Evolutionary conservation across 2,888 invertebrate genomes (phyloP).

Genomic region (Rhagium mordax): DNA sequence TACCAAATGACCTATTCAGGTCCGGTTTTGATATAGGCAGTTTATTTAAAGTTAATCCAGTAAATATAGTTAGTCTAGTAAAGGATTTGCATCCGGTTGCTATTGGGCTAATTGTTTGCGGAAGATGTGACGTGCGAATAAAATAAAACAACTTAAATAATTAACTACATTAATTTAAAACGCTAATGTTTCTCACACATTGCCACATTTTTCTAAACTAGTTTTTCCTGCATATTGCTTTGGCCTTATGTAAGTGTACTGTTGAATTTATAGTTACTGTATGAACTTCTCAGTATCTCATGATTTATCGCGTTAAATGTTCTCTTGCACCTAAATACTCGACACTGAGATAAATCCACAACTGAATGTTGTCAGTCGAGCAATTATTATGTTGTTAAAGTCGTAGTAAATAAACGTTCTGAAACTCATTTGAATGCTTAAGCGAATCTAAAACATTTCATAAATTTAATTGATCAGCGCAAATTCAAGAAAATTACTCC

Average conservation of each 20-base stretch:
- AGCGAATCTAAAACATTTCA: no score
- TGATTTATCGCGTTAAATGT: background rate
- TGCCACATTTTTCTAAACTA: conserved; percentile 33
- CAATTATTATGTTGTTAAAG: no score
- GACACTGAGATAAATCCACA: background rate
- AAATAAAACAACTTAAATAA: conserved; percentile 21
- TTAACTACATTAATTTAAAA: conserved; percentile 18
- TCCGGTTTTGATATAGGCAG: no score
- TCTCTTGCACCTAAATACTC: background rate
- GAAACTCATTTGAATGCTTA: no score
- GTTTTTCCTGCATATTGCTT: conserved; percentile 25
- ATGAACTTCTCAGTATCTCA: conserved; percentile 11
- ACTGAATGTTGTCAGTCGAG: no score
- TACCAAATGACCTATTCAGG: no score
- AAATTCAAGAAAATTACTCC: no score
- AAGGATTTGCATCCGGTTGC: no score
- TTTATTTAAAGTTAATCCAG: no score
- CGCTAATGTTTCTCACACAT: conserved; percentile 35
- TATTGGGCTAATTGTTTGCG: background rate
- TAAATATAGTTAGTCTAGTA: no score
- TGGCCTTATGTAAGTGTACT: conserved; percentile 8
- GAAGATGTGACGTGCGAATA: background rate
- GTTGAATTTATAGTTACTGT: conserved; percentile 16
- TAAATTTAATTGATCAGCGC: no score
- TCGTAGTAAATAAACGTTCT: no score